Percentiles rank a stretch among this genome's conserved stretches.
These are phyloP conservation scores for Chironomus tepperi DNA, from an alignment of 1,140 invertebrate species.

Conservation along the genomic window DNA sequence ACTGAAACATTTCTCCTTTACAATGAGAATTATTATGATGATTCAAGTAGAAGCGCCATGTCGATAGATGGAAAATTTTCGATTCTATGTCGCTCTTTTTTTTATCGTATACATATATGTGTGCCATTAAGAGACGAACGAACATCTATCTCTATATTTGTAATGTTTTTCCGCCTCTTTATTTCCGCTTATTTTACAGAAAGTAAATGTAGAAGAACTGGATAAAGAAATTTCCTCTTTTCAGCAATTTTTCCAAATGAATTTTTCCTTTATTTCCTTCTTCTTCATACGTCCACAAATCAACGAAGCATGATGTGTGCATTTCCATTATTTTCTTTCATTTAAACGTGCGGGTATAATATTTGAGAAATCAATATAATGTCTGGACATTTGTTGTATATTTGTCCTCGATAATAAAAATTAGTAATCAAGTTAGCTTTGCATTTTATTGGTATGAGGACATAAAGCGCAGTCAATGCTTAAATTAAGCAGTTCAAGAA, in stretches of 20 bases:
- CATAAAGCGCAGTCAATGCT: too few species aligned
- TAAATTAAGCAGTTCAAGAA: too few species aligned
- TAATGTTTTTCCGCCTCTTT: background rate
- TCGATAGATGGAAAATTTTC: constrained; percentile 3
- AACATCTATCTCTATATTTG: too few species aligned
- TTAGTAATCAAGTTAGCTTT: too few species aligned
- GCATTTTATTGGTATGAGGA: too few species aligned
- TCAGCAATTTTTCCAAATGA: background rate
- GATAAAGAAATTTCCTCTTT: background rate
- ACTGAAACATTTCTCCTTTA: background rate
- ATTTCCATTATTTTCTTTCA: background rate
- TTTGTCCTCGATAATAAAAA: background rate
- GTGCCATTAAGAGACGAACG: too few species aligned
- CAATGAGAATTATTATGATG: constrained; percentile 5
- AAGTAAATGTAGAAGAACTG: too few species aligned
- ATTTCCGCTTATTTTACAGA: background rate
- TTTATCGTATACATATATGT: background rate
- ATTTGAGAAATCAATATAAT: background rate
- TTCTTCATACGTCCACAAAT: background rate
- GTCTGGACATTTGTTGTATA: background rate
- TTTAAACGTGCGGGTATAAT: background rate
- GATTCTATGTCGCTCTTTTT: background rate
- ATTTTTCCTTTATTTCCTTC: background rate
- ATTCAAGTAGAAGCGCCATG: background rate
- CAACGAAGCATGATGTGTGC: background rate